Percentiles rank a stretch among this genome's conserved stretches.
Evolutionary conservation across 1,140 invertebrate genomes (phyloP).

Genomic region (Bombus superbus): DNA sequence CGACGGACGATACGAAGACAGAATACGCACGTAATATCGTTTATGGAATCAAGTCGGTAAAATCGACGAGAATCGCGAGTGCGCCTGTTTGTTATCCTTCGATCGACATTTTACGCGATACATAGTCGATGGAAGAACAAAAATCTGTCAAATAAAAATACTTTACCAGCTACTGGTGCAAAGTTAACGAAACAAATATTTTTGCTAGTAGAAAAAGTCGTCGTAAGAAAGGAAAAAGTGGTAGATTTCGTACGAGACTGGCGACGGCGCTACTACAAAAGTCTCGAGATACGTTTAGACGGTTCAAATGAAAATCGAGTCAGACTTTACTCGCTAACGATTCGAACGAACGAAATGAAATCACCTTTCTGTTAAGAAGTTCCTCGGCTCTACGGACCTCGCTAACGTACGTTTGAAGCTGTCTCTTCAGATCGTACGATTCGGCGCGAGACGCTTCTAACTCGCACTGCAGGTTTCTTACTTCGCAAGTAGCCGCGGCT

Average conservation of each 20-base stretch:
- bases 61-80: not conserved
- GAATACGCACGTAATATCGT: not conserved
- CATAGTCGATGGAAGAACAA: too few relatives aligned
- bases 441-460: constrained; percentile 86
- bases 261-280: not conserved
- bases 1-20: too few relatives aligned
- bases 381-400: constrained; percentile 89
- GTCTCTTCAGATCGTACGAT: constrained; percentile 87
- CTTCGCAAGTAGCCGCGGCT: constrained; percentile 81
- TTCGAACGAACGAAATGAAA: not conserved
- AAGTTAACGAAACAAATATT: not conserved
- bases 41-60: not conserved
- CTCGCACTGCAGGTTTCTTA: constrained; percentile 83
- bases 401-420: constrained; percentile 88
- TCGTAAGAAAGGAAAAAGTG: not conserved
- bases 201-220: too few relatives aligned
- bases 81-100: too few relatives aligned
- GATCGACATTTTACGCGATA: too few relatives aligned
- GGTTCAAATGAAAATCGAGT: not conserved
- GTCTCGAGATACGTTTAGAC: not conserved
- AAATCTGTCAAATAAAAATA: too few relatives aligned
- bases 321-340: fast-evolving
- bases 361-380: constrained; percentile 86
- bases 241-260: not conserved
- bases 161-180: too few relatives aligned